Evolutionary conservation across 2,797 vertebrate species (phyloP), one percentile per base, ranked within the genome.

Genomic region (Dryobates pubescens): DNA sequence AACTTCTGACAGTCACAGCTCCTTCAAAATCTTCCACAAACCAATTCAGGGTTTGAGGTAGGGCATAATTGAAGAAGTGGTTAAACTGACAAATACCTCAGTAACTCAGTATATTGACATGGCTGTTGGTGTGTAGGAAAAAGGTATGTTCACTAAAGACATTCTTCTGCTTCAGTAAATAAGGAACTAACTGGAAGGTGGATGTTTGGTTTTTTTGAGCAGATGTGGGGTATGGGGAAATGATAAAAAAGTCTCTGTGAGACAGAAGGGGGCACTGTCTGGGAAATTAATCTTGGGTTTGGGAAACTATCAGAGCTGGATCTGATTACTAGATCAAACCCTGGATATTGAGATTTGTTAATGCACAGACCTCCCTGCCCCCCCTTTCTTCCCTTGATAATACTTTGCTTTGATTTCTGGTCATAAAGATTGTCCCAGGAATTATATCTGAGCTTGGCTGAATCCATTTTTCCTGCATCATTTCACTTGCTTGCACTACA

Each of bases 351-450:
- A 58, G 8, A 32, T 88, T 85, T 78, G 14, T 62, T 62, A 61
- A 20, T 18, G 23, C 22, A 51, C 49, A 51, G 49, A 7, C 49
- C 23, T 51, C 12, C 49, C 49, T 7, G 22, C 71, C 53, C n/a
- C 1, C 0, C 1, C 13, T 24, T 65, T 17, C 45, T 9, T 2
- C 49, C 5, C 6, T 2, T 0, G 0, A 30, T 59, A 67, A 54
- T 65, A 67, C 34, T 79, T 92, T 61, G 6, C 24, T 75, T 81
- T 91, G 26, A 81, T 86, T 92, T 88, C 26, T 92, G 17, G 10
- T 72, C 38, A 69, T 81, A 79, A 86, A 88, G 3, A 41, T 36
- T 88, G 12, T 78, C 24, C 4, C 9, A 69, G n/a, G 18, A 74
- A 49, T 63, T 75, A 65, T 17, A 65, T 6, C 12, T 62, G 24